phyloP scores from a whole-genome alignment of 2,113 vertebrate species.

The human region DNA sequence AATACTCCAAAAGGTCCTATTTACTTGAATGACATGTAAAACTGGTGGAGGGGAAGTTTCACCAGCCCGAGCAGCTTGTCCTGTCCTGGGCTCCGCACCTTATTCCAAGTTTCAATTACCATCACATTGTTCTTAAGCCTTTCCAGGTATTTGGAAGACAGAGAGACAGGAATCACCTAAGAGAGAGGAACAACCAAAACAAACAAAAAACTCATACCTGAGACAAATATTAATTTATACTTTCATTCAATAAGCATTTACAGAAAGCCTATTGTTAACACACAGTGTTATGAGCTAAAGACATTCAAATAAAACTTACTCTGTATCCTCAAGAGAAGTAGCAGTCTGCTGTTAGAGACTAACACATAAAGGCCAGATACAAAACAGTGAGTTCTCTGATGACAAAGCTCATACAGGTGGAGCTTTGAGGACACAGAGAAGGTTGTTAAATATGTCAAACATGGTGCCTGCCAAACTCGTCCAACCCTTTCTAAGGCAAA shows the following conservation, averaged over 20 bases:
- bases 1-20: conserved; percentile 49
- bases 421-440: background rate
- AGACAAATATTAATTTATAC: conserved; percentile 53
- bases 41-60: conserved; percentile 97
- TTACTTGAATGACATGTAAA: conserved; percentile 97
- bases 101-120: conserved; percentile 97
- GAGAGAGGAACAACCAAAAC: background rate
- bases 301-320: conserved; percentile 44
- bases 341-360: background rate
- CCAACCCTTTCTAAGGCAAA: background rate
- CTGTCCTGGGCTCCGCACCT: conserved; percentile 81
- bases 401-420: background rate
- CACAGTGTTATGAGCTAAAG: background rate
- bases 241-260: conserved; percentile 41
- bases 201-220: background rate
- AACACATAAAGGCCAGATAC: background rate
- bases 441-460: background rate
- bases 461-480: background rate
- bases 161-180: conserved; percentile 92
- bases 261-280: background rate
- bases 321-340: background rate
- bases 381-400: background rate
- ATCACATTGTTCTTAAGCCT: conserved; percentile 96
- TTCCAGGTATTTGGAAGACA: conserved; percentile 90
- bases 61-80: conserved; percentile 93